A percentile compares a stretch with the other conserved stretches of the same genome.
Conservation (phyloP, 2,888 invertebrate genomes). For the Eupithecia insigniata region DNA sequence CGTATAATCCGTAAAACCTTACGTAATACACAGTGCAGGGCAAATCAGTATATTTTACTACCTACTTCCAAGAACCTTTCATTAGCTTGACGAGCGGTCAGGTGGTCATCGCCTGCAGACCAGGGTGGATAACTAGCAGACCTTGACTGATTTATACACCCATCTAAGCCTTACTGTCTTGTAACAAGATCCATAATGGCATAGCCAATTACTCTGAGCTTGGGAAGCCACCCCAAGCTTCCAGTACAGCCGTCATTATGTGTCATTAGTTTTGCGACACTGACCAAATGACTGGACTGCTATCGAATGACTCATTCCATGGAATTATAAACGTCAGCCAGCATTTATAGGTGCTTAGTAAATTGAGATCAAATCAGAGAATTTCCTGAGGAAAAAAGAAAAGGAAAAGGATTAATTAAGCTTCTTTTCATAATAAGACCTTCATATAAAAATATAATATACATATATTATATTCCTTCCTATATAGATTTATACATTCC, state of each 20-base stretch:
- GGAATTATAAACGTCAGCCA: slow-evolving; percentile 53
- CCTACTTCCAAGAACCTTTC: slow-evolving; percentile 59
- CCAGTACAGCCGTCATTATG: slow-evolving; percentile 78
- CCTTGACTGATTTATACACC: slow-evolving; percentile 69
- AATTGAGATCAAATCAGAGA: slow-evolving; percentile 36
- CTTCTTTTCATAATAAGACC: not conserved
- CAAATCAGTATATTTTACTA: slow-evolving; percentile 47
- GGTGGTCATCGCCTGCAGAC: slow-evolving; percentile 72
- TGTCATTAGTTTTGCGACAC: slow-evolving; percentile 84
- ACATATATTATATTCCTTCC: too few species aligned
- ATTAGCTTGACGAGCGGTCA: slow-evolving; percentile 72
- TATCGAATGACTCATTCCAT: slow-evolving; percentile 82
- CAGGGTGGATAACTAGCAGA: slow-evolving; percentile 73
- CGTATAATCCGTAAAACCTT: not conserved
- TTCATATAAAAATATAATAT: too few species aligned
- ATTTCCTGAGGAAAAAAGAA: not conserved
- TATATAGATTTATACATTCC: too few species aligned
- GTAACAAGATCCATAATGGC: slow-evolving; percentile 58
- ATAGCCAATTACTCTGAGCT: slow-evolving; percentile 33
- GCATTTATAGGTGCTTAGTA: slow-evolving; percentile 34
- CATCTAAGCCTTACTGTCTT: slow-evolving; percentile 44
- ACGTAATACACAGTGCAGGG: not conserved
- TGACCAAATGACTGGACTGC: slow-evolving; percentile 83
- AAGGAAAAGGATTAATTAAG: not conserved
- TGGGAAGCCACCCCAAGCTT: slow-evolving; percentile 62